Evolutionary conservation across 2,888 invertebrate species (phyloP), one percentile per base, ranked within the genome.

Genomic region (Caenorhabditis plicata): DNA sequence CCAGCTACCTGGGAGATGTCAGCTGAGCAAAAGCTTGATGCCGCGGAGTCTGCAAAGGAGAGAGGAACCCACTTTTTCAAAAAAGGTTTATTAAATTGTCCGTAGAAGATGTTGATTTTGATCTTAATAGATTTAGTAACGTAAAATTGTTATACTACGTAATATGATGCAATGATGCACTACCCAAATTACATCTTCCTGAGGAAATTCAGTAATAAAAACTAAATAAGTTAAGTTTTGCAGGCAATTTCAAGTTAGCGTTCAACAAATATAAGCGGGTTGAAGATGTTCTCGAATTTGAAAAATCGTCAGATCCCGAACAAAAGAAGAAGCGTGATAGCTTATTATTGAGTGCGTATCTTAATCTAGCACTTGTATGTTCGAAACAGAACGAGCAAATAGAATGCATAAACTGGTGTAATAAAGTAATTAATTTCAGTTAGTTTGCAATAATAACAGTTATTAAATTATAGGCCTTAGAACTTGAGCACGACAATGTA

Each of bases 11-110:
- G 93, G 92, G 86, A 89, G 36, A 85, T 95, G 85, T 88, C 89
- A 57, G 85, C 86, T 0, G 82, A 85, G 0, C 90, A 94, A 82
- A 90, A 90, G 80, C 71, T 95, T 5, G 88, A 88, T 52, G 89
- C 90, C 78, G 88, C 90, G 0, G 87, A 88, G 81, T 84, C 89
- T 13, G 88, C 87, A 64, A 96, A 96, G 83, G 89, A 90, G 61
- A 92, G 90, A 80, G 96, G 94, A 39, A 94, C 92, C 0, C 86
- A 87, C 41, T 93, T 90, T 81, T 92, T 92, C 32, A 33, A 52
- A 31, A 40, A 54, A 29, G 53, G n/a, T n/a, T n/a, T n/a, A n/a
- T n/a, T n/a, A n/a, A n/a, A n/a, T n/a, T n/a, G n/a, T n/a, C n/a
- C 9, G 11, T 29, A n/a, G n/a, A n/a, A n/a, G n/a, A n/a, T n/a